Evolutionary conservation across 2,888 invertebrate species (phyloP).

Genomic region (Hylaea fasciaria): DNA sequence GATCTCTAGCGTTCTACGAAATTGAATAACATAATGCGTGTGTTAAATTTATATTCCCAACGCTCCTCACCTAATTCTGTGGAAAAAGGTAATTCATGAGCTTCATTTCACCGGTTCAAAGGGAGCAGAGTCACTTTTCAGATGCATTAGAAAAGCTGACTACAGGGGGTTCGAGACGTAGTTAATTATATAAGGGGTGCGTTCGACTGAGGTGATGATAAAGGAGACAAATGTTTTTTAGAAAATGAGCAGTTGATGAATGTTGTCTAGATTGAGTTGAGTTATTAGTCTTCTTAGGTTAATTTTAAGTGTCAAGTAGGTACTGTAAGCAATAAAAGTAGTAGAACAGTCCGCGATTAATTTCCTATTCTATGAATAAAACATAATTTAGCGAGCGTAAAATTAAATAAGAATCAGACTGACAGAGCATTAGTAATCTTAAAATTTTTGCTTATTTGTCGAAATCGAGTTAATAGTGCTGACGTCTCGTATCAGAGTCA

Average conservation of each 20-base stretch:
- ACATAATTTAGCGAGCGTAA: too few relatives aligned
- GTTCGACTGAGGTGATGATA: conserved; percentile 33
- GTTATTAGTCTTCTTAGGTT: not conserved
- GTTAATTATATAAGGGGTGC: conserved; percentile 54
- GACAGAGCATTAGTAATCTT: too few relatives aligned
- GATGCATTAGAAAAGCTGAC: conserved; percentile 49
- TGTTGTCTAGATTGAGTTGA: not conserved
- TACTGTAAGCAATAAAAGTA: too few relatives aligned
- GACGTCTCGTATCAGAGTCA: too few relatives aligned
- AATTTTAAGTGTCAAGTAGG: too few relatives aligned
- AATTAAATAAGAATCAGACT: too few relatives aligned
- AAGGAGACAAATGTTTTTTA: conserved; percentile 25
- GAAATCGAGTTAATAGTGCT: too few relatives aligned
- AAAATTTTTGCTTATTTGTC: too few relatives aligned
- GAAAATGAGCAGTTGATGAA: conserved; percentile 5
- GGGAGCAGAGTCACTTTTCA: conserved; percentile 56
- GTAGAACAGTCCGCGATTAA: too few relatives aligned
- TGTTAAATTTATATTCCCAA: conserved; percentile 3
- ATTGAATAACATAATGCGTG: not conserved
- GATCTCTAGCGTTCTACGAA: too few relatives aligned
- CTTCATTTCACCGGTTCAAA: conserved; percentile 60
- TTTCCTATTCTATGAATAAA: too few relatives aligned
- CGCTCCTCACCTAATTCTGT: conserved; percentile 49
- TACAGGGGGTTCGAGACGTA: conserved; percentile 46
- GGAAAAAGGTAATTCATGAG: conserved; percentile 63